These are phyloP conservation scores for Erebia aethiops DNA, from an alignment of 2,888 invertebrate species.

Conservation along the genomic window DNA sequence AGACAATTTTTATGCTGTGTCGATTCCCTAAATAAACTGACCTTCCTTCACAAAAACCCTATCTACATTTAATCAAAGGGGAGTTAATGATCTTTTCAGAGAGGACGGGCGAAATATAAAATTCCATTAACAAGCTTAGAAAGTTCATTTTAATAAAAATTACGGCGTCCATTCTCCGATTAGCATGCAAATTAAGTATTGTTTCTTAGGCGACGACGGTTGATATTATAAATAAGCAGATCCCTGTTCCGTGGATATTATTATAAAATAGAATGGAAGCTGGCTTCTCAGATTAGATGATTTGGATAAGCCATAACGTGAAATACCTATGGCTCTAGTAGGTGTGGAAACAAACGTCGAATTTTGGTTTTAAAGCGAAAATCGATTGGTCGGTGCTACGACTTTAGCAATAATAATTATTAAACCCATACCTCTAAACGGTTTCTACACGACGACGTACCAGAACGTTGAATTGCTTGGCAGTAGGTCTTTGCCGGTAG, in stretches of 20 bases:
- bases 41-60: neutral
- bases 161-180: conserved; percentile 14
- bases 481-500: no score
- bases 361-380: no score
- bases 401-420: no score
- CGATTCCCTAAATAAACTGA: conserved; percentile 2
- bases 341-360: neutral
- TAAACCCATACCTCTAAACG: no score
- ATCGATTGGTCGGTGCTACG: no score
- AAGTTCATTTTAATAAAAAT: conserved; percentile 25
- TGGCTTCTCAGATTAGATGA: neutral
- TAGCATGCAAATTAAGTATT: conserved; percentile 24
- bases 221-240: neutral
- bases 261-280: conserved; percentile 1
- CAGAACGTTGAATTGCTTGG: no score
- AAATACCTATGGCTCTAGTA: neutral
- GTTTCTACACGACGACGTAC: no score
- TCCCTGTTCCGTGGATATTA: neutral
- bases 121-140: conserved; percentile 20
- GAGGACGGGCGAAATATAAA: conserved; percentile 21
- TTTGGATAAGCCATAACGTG: conserved; percentile 5
- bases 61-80: conserved; percentile 21
- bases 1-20: neutral
- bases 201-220: conserved; percentile 13
- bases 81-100: conserved; percentile 16